Evolutionary conservation across 2,888 invertebrate species (phyloP).

Genomic region (Camptogramma bilineatum): DNA sequence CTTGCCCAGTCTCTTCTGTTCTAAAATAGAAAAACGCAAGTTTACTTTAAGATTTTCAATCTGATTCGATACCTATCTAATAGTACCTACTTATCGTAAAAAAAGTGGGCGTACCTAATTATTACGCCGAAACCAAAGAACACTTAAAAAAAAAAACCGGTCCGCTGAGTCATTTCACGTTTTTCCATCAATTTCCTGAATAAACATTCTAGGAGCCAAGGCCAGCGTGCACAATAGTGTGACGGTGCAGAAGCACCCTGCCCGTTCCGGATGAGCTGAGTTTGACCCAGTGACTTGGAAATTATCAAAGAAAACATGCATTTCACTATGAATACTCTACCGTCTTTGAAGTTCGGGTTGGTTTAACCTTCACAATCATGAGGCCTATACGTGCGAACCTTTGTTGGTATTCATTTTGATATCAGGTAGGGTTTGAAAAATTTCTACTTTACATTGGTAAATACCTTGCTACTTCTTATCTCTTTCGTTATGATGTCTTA

Average conservation of each 20-base stretch:
- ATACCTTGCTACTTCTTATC: no score
- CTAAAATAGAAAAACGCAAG: no score
- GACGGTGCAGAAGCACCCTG: constrained; percentile 39
- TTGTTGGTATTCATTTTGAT: no score
- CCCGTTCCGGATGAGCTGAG: constrained; percentile 36
- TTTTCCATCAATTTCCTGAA: constrained; percentile 46
- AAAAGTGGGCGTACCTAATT: neutral
- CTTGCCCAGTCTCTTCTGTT: no score
- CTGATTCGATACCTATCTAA: no score
- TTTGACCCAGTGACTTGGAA: constrained; percentile 41
- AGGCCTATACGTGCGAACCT: neutral
- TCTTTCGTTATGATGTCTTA: no score
- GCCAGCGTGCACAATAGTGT: constrained; percentile 50
- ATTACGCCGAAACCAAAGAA: neutral
- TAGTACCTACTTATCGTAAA: no score
- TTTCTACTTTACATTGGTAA: no score
- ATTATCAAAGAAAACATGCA: constrained; percentile 27
- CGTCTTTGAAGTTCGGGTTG: neutral
- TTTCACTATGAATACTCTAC: neutral
- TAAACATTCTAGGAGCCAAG: constrained; percentile 48
- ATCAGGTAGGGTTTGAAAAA: no score
- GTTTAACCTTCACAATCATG: neutral
- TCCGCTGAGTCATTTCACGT: constrained; percentile 49
- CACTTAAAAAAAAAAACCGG: constrained; percentile 22
- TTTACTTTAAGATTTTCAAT: no score